Base-by-base conservation (phyloP, 2,888 invertebrate species). In the Ophion ellenae region DNA sequence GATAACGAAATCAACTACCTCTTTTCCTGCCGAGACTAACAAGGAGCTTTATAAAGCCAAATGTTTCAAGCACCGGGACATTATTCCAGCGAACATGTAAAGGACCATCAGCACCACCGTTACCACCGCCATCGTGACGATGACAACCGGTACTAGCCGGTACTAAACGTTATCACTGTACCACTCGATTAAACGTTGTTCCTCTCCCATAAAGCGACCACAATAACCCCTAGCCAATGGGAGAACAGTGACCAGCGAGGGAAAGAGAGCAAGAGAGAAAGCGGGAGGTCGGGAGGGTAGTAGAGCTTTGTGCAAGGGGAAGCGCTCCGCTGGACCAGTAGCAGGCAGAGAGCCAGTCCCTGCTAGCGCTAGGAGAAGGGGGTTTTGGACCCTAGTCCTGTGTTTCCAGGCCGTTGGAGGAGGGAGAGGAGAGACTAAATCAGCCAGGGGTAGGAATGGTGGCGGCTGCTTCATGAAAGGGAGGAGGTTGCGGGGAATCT, bases 151-250 rank as follows among this genome's bases (percentile, higher is more conserved):
- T 78, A 84, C 84, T 81, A 67, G 85, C 76, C 69, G 81, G 82
- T 83, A 85, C 78, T 89, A 89, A 90, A 89, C 85, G 88, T 90
- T 91, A 92, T 91, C 91, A 83, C 85, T 77, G 83, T 87, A 85
- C 87, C 90, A 87, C 89, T 89, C 88, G 90, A 91, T 92, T 90
- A 91, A 91, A 87, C 85, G 88, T 89, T 87, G 90, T 88, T 90
- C 88, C 87, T 88, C 85, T 81, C 67, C 83, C 85, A 84, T 90
- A 89, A 90, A 91, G 87, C 88, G 85, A 87, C 87, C 86, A 85
- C 88, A 89, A 87, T 88, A 89, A 87, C 87, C 83, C 86, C 75
- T 74, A 40, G 79, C 84, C 84, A 86, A 87, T 89, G 77, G 86
- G 81, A 86, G 81, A 53, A 86, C 81, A 69, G 86, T 83, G 73